A percentile compares a stretch with the other conserved stretches of the same genome.
These are phyloP conservation scores for Drosophila obscura DNA, from an alignment of 1,140 invertebrate genomes.

Conservation along the genomic window DNA sequence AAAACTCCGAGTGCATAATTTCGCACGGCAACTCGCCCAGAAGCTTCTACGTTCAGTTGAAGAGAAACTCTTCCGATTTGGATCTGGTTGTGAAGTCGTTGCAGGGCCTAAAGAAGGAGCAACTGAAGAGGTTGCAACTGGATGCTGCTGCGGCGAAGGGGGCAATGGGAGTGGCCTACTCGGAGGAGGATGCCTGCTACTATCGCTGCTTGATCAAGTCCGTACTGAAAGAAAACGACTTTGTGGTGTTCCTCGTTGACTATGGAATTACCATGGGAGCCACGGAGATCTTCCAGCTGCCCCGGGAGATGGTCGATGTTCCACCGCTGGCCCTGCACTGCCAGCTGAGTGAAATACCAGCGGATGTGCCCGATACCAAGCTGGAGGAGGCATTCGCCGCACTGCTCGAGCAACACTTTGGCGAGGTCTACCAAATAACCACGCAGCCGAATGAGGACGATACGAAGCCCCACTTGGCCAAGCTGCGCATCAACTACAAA, in stretches of 20 bases:
- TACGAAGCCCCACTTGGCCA: conserved; percentile 20
- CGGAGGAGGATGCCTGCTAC: conserved; percentile 88
- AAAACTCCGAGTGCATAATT: conserved; percentile 77
- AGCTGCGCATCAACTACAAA: conserved; percentile 69
- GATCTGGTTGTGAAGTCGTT: conserved; percentile 87
- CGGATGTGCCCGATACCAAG: conserved; percentile 37
- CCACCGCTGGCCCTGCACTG: conserved; percentile 87
- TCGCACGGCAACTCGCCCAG: conserved; percentile 88
- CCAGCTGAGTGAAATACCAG: conserved; percentile 82
- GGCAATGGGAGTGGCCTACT: conserved; percentile 86
- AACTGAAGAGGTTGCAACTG: conserved; percentile 12
- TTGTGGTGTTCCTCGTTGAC: conserved; percentile 88
- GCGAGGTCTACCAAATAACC: conserved; percentile 73
- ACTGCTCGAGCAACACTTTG: conserved; percentile 73
- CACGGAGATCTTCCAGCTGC: conserved; percentile 86
- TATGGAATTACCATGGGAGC: conserved; percentile 88
- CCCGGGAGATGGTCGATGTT: conserved; percentile 86
- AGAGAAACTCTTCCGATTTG: conserved; percentile 86
- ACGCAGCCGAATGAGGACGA: conserved; percentile 30
- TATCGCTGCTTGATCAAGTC: conserved; percentile 88
- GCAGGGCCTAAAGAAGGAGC: conserved; percentile 37
- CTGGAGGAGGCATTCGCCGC: conserved; percentile 62
- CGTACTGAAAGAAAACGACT: conserved; percentile 85
- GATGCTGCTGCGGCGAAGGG: neutral
- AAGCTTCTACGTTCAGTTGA: conserved; percentile 89